Evolutionary conservation across 1,140 invertebrate species (phyloP).

Genomic region (Meloidogyne floridensis): DNA sequence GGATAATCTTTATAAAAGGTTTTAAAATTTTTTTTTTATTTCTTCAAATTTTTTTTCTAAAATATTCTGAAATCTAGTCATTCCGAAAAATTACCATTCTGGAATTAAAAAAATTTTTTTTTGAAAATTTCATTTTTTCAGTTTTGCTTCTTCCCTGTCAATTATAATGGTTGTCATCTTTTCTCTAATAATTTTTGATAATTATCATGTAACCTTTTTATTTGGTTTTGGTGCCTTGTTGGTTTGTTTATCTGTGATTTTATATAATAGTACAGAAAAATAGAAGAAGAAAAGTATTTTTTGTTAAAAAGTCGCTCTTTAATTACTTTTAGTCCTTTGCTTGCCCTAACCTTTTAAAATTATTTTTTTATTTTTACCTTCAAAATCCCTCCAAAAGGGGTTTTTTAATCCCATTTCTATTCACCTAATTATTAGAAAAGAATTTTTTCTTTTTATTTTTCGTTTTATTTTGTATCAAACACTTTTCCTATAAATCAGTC

Average conservation of each 20-base stretch:
- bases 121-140: neutral
- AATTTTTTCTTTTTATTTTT: too few relatives aligned
- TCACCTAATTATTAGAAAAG: too few relatives aligned
- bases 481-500: too few relatives aligned
- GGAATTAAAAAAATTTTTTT: too few relatives aligned
- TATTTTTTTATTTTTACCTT: too few relatives aligned
- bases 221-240: slow-evolving; percentile 59
- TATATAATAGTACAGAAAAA: slow-evolving; percentile 62
- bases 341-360: too few relatives aligned
- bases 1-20: slow-evolving; percentile 62
- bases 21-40: neutral
- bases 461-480: too few relatives aligned
- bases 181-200: slow-evolving; percentile 56
- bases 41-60: neutral
- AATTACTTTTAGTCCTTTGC: too few relatives aligned
- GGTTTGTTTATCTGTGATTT: slow-evolving; percentile 56
- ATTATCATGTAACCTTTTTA: slow-evolving; percentile 47
- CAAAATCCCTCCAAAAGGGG: too few relatives aligned
- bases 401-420: too few relatives aligned
- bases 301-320: neutral
- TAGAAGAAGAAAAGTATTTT: slow-evolving; percentile 34
- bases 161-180: slow-evolving; percentile 63
- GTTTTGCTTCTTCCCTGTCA: slow-evolving; percentile 63
- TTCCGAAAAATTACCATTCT: too few relatives aligned
- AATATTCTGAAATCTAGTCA: too few relatives aligned